phyloP scores from a whole-genome alignment of 2,888 invertebrate species.

The Iselma pallidipennis region DNA sequence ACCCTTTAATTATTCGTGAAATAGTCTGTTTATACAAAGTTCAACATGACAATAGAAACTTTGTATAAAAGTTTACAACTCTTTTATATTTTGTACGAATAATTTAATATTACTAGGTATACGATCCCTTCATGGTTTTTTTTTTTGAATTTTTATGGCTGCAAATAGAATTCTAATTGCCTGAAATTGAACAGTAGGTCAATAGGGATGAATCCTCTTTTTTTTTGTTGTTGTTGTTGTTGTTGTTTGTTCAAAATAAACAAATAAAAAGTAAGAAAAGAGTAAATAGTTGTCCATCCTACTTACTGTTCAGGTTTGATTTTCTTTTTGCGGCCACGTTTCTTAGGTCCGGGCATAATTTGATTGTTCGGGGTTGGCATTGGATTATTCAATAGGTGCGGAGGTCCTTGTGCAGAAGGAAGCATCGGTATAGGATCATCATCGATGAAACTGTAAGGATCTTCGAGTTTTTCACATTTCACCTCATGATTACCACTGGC shows the following conservation, averaged over 20 bases:
- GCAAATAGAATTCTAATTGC: background rate
- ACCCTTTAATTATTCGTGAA: no score
- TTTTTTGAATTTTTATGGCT: background rate
- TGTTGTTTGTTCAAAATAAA: background rate
- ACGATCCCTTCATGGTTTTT: no score
- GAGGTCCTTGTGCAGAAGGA: conserved; percentile 45
- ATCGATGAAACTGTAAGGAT: conserved; percentile 86
- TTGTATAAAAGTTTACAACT: no score
- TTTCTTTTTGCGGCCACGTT: conserved; percentile 87
- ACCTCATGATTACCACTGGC: conserved; percentile 53
- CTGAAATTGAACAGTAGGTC: background rate
- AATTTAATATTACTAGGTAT: no score
- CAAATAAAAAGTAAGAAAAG: background rate
- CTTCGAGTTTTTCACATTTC: conserved; percentile 62
- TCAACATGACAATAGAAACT: no score
- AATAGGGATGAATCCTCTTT: background rate
- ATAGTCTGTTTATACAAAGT: no score
- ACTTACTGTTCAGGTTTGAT: conserved; percentile 64
- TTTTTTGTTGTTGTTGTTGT: no score
- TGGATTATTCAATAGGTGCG: conserved; percentile 48
- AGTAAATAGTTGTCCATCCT: background rate
- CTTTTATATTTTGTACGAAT: no score
- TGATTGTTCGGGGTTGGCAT: conserved; percentile 54
- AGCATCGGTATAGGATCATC: conserved; percentile 66
- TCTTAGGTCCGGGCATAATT: conserved; percentile 68